Base-by-base conservation (phyloP, 2,797 vertebrate genomes). In the Cichlasoma orientale region DNA sequence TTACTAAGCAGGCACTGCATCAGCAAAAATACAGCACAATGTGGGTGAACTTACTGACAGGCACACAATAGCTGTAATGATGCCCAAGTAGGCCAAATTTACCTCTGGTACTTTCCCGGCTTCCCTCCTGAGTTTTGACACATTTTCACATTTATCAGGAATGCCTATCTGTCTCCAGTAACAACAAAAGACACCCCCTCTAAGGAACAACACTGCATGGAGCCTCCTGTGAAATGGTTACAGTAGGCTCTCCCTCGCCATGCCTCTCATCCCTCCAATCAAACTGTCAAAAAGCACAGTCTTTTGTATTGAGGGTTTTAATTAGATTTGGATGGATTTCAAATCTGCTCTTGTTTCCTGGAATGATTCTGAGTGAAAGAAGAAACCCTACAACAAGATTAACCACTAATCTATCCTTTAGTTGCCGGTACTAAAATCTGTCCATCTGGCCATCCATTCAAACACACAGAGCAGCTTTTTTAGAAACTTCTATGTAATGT, bases 321-420 rank as follows among this genome's bases (percentile, higher is more conserved):
- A 95, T 93, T 94, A 95, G 93, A 94, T 93, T 93, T 93, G 92
- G 93, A 94, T 93, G 91, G 91, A 93, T 94, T 94, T 94, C 91
- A 94, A 92, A 92, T 92, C 91, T 88, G 83, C 91, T 92, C 92
- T 85, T 88, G 88, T 93, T 95, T 94, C 92, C 92, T 93, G 91
- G 92, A 93, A 93, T 87, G 89, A 92, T 88, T 90, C 82, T 36
- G 89, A 89, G 85, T 89, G 92, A 92, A 93, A 91, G 92, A 93
- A 93, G 90, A 91, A 89, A 88, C 90, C 89, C 83, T 78, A 87
- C 92, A 94, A 93, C 89, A 80, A 93, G 93, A 94, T 94, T 94
- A 95, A 86, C 79, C 79, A 59, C 90, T 92, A 93, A 94, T 93
- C 90, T 91, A 88, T 84, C 78, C 86, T 89, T 90, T 88, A 85